Percentiles rank a stretch among this genome's conserved stretches.
Conservation (phyloP, 2,113 vertebrate species). For the Gila orcuttii region DNA sequence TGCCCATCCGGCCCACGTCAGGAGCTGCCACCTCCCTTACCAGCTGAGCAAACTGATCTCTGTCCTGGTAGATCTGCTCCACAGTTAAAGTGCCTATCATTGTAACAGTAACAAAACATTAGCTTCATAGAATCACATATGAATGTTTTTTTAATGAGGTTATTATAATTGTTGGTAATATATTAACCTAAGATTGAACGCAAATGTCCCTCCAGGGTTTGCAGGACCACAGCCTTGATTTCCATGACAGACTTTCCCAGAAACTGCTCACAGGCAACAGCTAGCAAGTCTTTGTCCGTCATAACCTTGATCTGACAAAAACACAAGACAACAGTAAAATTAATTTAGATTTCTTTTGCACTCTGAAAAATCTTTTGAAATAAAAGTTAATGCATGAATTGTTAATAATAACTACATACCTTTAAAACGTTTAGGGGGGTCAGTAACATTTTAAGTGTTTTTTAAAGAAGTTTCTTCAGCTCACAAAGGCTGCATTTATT, state of each 20-base stretch:
- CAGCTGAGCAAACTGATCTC: conserved; percentile 94
- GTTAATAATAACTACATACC: too few relatives aligned
- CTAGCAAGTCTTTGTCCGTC: conserved; percentile 89
- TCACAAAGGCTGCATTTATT: too few relatives aligned
- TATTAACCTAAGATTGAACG: conserved; percentile 90
- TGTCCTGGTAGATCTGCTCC: conserved; percentile 96
- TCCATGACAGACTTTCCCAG: conserved; percentile 89
- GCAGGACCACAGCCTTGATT: conserved; percentile 91
- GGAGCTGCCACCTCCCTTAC: conserved; percentile 94
- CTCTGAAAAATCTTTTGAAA: not conserved
- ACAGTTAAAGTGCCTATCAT: conserved; percentile 89
- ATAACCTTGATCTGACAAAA: conserved; percentile 89
- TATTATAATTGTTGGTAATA: not conserved
- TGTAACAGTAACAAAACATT: conserved; percentile 8
- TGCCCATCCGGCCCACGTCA: conserved; percentile 94
- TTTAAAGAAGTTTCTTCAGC: too few relatives aligned
- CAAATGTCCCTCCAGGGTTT: conserved; percentile 93
- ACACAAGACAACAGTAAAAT: conserved; percentile 12
- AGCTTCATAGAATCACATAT: not conserved
- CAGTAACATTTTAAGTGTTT: too few relatives aligned
- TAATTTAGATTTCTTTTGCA: not conserved
- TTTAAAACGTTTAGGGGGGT: too few relatives aligned
- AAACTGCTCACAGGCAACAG: conserved; percentile 93
- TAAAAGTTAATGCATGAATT: not conserved
- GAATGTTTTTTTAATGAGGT: not conserved